These are phyloP conservation scores for Empidonax alnorum DNA, from an alignment of 2,113 vertebrate genomes.

Conservation along the genomic window DNA sequence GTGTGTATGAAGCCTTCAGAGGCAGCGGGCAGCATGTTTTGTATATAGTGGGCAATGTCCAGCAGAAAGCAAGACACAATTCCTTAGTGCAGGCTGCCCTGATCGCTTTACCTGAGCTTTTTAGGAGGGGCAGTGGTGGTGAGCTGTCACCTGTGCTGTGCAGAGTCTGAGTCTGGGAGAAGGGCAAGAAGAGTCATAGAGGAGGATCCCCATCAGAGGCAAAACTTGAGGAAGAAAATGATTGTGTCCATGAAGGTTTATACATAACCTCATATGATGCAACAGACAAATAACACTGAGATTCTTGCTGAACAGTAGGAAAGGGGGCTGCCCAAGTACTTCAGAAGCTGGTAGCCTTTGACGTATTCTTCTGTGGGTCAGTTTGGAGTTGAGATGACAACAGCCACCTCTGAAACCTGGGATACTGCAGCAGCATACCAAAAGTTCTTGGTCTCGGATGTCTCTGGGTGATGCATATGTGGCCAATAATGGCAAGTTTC, in stretches of 20 bases:
- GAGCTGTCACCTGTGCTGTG: neutral
- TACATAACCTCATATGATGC: neutral
- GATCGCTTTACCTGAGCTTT: neutral
- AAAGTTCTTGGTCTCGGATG: neutral
- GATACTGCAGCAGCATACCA: neutral
- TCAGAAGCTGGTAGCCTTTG: neutral
- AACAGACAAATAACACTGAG: neutral
- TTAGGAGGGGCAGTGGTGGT: neutral
- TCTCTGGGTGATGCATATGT: neutral
- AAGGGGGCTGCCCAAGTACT: neutral
- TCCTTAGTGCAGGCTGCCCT: neutral
- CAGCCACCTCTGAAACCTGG: neutral
- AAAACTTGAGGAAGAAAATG: neutral
- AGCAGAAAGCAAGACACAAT: neutral
- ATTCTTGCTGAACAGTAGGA: neutral
- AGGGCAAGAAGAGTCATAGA: neutral
- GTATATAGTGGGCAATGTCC: neutral
- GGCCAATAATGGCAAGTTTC: neutral
- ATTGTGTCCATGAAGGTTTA: neutral
- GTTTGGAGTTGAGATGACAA: neutral
- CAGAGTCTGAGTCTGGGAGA: neutral
- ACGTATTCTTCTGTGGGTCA: neutral
- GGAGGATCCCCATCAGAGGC: neutral
- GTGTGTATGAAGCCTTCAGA: neutral
- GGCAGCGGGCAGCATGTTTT: fast-evolving